Evolutionary conservation across 2,888 invertebrate genomes (phyloP).

Genomic region (Microplitis deprimator): DNA sequence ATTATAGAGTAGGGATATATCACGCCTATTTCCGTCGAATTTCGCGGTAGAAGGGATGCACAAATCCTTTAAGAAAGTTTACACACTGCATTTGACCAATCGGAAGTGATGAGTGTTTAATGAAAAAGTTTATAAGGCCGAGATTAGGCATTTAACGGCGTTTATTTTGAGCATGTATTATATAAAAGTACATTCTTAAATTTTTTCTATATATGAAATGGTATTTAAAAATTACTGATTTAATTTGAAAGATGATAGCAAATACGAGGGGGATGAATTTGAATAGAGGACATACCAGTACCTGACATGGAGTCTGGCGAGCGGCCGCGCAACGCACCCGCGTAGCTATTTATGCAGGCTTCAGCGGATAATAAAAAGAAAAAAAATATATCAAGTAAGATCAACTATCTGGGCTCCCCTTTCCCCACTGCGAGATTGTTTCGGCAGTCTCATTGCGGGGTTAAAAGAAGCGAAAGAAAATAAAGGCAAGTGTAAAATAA

Average conservation of each 20-base stretch:
- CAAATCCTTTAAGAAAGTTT: no score
- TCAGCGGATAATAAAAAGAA: constrained; percentile 70
- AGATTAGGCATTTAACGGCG: no score
- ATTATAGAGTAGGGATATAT: no score
- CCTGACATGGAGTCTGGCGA: constrained; percentile 89
- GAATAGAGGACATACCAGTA: constrained; percentile 77
- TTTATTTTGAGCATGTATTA: no score
- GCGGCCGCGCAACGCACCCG: constrained; percentile 90
- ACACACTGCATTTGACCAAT: no score
- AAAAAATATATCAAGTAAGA: constrained; percentile 68
- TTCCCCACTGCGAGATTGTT: constrained; percentile 48
- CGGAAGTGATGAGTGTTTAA: no score
- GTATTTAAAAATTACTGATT: constrained; percentile 18
- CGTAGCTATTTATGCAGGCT: constrained; percentile 82
- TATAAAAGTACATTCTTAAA: neutral
- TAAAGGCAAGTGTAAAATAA: constrained; percentile 48
- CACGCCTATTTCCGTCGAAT: no score
- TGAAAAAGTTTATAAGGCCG: no score
- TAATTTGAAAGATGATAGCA: constrained; percentile 47
- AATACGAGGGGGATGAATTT: constrained; percentile 47
- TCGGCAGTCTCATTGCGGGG: constrained; percentile 50
- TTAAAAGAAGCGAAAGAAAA: constrained; percentile 52
- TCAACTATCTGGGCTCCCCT: constrained; percentile 54
- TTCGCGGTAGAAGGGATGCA: no score
- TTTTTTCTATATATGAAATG: constrained; percentile 1